Percentiles rank a stretch among this genome's conserved stretches.
These are phyloP conservation scores for Aselliscus stoliczkanus DNA, from an alignment of 2,797 vertebrate genomes.

Conservation along the genomic window DNA sequence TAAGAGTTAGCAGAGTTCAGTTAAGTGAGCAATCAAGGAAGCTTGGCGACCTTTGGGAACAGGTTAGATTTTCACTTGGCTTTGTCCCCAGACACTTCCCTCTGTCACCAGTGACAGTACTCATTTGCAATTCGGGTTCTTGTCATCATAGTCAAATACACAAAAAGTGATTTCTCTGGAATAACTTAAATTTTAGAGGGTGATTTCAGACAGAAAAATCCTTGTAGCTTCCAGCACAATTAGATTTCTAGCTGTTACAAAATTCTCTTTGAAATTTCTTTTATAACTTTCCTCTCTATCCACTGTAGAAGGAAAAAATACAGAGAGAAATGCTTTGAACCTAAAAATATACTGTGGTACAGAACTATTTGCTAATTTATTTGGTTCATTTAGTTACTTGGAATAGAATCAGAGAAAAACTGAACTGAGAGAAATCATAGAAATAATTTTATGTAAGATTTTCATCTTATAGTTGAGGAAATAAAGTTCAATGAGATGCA, in stretches of 20 bases:
- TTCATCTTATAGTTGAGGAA: background rate
- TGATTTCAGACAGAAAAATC: background rate
- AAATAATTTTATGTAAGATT: background rate
- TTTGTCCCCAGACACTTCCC: background rate
- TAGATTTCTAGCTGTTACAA: background rate
- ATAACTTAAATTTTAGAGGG: constrained; percentile 12
- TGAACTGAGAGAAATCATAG: background rate
- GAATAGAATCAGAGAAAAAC: background rate
- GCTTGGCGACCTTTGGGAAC: background rate
- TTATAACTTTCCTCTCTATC: background rate
- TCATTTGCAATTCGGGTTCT: background rate
- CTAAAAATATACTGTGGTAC: background rate
- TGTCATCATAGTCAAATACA: background rate
- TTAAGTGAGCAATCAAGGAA: background rate
- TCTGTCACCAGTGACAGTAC: background rate
- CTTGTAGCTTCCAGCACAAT: background rate
- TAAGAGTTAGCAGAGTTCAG: background rate
- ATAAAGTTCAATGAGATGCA: background rate
- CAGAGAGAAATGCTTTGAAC: background rate
- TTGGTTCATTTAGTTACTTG: constrained; percentile 12
- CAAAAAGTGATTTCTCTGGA: background rate
- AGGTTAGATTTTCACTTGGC: background rate
- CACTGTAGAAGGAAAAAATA: background rate
- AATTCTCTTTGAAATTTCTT: constrained; percentile 28
- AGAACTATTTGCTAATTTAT: background rate